Base-by-base conservation (phyloP, 2,113 vertebrate species). In the Apodemus speciosus region DNA sequence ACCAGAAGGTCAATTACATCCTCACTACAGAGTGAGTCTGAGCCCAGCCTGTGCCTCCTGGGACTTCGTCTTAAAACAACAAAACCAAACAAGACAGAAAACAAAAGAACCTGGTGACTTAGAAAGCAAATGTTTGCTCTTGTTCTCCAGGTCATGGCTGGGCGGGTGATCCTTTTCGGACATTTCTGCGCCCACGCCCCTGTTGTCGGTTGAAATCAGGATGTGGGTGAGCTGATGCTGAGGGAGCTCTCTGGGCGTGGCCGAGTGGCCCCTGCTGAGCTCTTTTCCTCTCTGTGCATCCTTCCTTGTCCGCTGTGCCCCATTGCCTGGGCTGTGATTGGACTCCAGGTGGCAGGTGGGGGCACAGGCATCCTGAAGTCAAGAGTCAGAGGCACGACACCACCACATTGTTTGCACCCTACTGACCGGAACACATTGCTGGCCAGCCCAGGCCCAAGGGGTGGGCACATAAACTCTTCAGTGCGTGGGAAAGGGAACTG, bases 351-450 rank as follows among this genome's bases (percentile, higher is more conserved):
- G 49, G 62, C 49, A 90, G 16, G 25, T 0, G 32, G 53, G 62
- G 6, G 9, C 68, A 18, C 3, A 2, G 14, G 53, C 38, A 18
- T 20, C 53, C 2, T 0, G 11, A 84, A 51, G 76, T 87, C 46
- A 27, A 53, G 68, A 86, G 6, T 20, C 51, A 15, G 46, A 64
- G 38, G 23, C 32, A 16, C 53, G 0, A 1, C 13, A 0, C 32
- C 71, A 6, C 46, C n/a, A 2, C n/a, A 6, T 2, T 16, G 27
- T 10, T 11, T 0, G 6, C 1, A 2, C 13, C 2, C n/a, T 8
- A 0, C 49, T 7, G 10, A 35, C 73, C 10, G 3, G 23, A 32
- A 13, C 15, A 0, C 2, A 23, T 10, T 10, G 5, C 46, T n/a
- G 21, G 38, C 56, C 40, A 56, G 73, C 11, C 18, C 18, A 11